These are phyloP conservation scores for Patella pellucida DNA, from an alignment of 2,888 invertebrate genomes.

Conservation along the genomic window DNA sequence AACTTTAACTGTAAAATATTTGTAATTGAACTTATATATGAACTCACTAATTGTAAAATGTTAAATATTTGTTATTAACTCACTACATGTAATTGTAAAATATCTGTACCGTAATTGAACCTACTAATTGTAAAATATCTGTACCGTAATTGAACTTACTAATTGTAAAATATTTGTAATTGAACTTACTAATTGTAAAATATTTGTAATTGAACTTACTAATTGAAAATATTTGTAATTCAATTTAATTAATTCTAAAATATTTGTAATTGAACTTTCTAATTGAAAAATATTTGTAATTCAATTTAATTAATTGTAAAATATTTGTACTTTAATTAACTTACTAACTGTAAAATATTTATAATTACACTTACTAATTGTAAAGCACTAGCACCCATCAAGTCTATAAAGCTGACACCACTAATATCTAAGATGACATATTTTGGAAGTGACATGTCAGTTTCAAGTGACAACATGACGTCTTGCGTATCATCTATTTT, in stretches of 20 bases:
- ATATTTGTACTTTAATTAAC: too few species aligned
- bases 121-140: constrained; percentile 5
- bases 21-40: too few species aligned
- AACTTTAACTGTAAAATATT: too few species aligned
- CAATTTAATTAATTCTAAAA: constrained; percentile 16
- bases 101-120: too few species aligned
- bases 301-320: constrained; percentile 14
- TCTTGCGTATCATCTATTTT: not conserved
- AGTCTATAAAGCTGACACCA: constrained; percentile 24
- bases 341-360: too few species aligned
- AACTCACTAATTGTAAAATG: too few species aligned
- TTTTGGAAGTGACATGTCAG: not conserved
- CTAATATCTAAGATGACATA: constrained; percentile 23
- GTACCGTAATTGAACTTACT: too few species aligned
- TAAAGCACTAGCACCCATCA: constrained; percentile 28
- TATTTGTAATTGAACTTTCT: not conserved
- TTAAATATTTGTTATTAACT: too few species aligned
- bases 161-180: too few species aligned
- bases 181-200: constrained; percentile 16
- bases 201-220: not conserved
- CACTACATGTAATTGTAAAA: too few species aligned
- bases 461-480: not conserved
- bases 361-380: constrained; percentile 15
- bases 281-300: too few species aligned
- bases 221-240: too few species aligned